Evolutionary conservation across 2,888 invertebrate genomes (phyloP), one percentile per base, ranked within the genome.

Genomic region (Abrostola tripartita): DNA sequence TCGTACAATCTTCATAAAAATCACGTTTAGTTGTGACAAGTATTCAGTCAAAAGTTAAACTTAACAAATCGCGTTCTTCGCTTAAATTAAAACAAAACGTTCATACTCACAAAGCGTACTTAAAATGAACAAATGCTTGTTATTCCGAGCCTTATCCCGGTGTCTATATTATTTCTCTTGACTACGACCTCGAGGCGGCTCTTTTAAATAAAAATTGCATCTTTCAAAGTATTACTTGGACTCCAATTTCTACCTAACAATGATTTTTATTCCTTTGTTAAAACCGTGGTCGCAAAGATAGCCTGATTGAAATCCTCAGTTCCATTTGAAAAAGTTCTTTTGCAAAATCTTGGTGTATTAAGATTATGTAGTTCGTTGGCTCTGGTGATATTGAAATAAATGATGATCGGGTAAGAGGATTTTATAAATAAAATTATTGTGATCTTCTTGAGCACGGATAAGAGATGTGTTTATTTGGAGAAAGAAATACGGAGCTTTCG

Each of bases 251-350:
- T 61, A 73, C 58, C 68, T 79, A 78, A 83, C 83, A 82, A 84
- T 82, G 83, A 82, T 82, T 85, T 82, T 83, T 82, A 82, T 83
- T 82, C 79, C 78, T 84, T 86, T 85, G 81, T 82, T 81, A 71
- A 74, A 76, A 73, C 69, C 65, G 65, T 52, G 63, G 61, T 71
- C 53, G 70, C 49, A 47, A 72, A 81, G 81, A 82, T 82, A 84
- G 83, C 72, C 68, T 82, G 86, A 89, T 87, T 87, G 88, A 86
- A 88, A 89, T 85, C 82, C 79, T 76, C 77, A 73, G 74, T 79
- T 75, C 76, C 65, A 69, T 63, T 57, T 64, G 65, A 68, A 76
- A 79, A 71, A 52, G 61, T 68, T 77, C 63, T 53, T 74, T 71
- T 54, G 54, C 47, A 8, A 40, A 61, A 59, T 68, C 52, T 58